Evolutionary conservation across 92 coral and sea anemone species (phyloP), one percentile per base, ranked within the genome.

Genomic region (Zoanthus solanderi): DNA sequence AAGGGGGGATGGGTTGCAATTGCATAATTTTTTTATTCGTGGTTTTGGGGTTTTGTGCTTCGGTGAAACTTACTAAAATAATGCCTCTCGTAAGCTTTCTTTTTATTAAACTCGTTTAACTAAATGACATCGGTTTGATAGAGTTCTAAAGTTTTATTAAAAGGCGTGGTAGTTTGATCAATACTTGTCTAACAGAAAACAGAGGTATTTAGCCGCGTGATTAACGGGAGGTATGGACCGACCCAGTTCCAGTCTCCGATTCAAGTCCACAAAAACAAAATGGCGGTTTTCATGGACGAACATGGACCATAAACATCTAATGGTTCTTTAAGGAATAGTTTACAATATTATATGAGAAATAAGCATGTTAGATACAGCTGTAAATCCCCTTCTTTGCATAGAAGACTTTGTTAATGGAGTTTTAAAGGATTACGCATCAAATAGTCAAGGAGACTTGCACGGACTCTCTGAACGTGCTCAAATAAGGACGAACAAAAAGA

Each of bases 401-500:
- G 84, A 58, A 7, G 44, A n/a, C 30, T 79, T 53, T 79, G 48
- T 79, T 8, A 60, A 61, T 42, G 18, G 10, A 60, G 63, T 61
- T 14, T 1, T 79, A 8, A 58, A 2, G 32, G 42, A 66, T 0
- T 56, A 79, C 12, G 32, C 34, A 79, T 13, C 53, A 79, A 61
- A 7, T 42, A 23, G 68, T 37, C 42, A 37, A 37, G 4, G 42
- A 37, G 42, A 37, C 42, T 37, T 37, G 42, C 42, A 37, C 42
- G 42, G 1, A 37, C 56, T 50, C 10, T 7, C 56, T 47, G 32
- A 46, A 48, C 68, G 83, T 23, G 68, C 30, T 14, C 83, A 52
- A 9, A 14, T 79, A 8, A 32, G 84, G n/a, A 60, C 15, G 9
- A 79, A 79, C 72, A 79, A 60, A 47, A 79, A 79, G 71, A 23